Percentiles rank a stretch among this genome's conserved stretches.
Evolutionary conservation across 2,113 vertebrate genomes (phyloP).

Genomic region (Oostethus manadensis): DNA sequence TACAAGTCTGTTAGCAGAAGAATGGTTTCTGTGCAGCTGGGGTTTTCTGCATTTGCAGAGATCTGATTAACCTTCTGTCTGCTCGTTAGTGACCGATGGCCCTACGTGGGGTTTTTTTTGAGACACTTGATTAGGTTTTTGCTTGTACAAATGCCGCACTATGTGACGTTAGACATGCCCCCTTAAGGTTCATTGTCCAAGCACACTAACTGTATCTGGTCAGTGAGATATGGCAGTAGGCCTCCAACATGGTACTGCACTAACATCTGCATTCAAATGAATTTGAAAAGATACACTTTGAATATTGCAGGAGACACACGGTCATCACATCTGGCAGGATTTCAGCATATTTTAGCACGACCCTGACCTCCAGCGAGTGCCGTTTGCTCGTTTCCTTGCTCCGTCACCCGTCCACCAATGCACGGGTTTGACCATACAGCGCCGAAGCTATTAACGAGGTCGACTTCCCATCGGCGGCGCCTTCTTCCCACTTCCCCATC

Average conservation of each 20-base stretch:
- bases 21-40: conserved; percentile 66
- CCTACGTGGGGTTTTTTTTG: conserved; percentile 39
- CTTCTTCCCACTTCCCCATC: too few species aligned
- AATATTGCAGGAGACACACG: too few species aligned
- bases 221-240: conserved; percentile 13
- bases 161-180: conserved; percentile 17
- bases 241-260: background rate
- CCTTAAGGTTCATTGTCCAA: conserved; percentile 37
- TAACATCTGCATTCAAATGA: background rate
- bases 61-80: conserved; percentile 66
- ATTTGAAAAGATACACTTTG: background rate
- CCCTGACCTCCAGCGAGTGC: too few species aligned
- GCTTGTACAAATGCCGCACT: conserved; percentile 46
- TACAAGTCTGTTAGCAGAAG: conserved; percentile 66
- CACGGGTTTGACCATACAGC: too few species aligned
- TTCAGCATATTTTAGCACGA: too few species aligned
- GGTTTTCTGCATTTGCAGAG: conserved; percentile 52
- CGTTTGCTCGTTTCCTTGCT: too few species aligned
- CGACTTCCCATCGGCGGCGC: too few species aligned
- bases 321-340: too few species aligned
- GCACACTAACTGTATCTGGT: conserved; percentile 14
- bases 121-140: conserved; percentile 41
- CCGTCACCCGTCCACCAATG: too few species aligned
- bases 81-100: conserved; percentile 50
- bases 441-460: too few species aligned